phyloP scores from a whole-genome alignment of 2,113 vertebrate genomes.

The Ptilonorhynchus violaceus region DNA sequence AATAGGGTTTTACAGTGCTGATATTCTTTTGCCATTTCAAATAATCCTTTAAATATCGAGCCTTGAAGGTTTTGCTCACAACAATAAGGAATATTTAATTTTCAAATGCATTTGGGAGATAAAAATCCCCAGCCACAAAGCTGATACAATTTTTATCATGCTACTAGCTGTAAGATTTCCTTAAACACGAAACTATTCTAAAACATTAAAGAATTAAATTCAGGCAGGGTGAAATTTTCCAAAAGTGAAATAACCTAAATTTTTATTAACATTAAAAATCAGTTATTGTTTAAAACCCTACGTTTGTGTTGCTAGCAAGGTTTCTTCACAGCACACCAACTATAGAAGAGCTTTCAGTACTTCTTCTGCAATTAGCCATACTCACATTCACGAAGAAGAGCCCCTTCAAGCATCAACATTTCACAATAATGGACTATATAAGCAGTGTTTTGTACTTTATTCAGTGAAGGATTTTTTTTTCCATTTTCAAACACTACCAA shows the following conservation, averaged over 20 bases:
- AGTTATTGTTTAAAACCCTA: not conserved
- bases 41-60: not conserved
- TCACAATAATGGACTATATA: not conserved
- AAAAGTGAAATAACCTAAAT: not conserved
- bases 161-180: not conserved
- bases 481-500: not conserved
- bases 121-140: not conserved
- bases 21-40: conserved; percentile 1
- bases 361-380: not conserved
- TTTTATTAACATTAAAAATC: not conserved
- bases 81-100: not conserved
- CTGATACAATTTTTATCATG: not conserved
- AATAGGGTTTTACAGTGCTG: not conserved
- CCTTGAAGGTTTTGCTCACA: not conserved
- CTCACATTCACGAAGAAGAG: not conserved
- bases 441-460: not conserved
- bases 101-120: not conserved
- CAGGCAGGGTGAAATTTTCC: not conserved
- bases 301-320: not conserved
- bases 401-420: not conserved
- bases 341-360: not conserved
- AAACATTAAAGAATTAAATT: not conserved
- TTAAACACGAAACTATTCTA: not conserved
- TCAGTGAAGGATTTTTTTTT: not conserved
- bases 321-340: not conserved